phyloP scores from a whole-genome alignment of 2,888 invertebrate species.

The Proisotoma minuta region DNA sequence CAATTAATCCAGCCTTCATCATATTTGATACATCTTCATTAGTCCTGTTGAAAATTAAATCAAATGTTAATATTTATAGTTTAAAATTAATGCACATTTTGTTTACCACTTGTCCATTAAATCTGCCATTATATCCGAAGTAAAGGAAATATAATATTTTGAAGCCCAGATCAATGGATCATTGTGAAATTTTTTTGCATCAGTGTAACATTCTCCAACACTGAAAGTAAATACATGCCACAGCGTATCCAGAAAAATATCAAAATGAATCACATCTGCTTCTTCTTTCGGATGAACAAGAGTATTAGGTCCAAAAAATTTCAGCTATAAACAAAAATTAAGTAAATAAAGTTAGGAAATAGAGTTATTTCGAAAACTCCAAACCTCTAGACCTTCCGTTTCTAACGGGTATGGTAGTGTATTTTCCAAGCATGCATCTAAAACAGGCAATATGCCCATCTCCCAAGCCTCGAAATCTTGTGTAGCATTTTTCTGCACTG shows the following conservation, averaged over 20 bases:
- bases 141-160: not conserved
- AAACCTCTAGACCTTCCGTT: not conserved
- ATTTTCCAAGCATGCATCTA: not conserved
- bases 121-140: not conserved
- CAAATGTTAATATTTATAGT: not conserved
- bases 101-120: conserved; percentile 5
- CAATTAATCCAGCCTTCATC: not conserved
- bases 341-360: not conserved
- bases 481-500: not conserved
- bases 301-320: not conserved
- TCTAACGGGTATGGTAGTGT: not conserved
- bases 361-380: not conserved
- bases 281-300: not conserved
- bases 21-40: not conserved
- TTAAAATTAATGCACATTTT: not conserved
- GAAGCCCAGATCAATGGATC: not conserved
- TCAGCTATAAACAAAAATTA: too few relatives aligned
- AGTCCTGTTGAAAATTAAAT: not conserved
- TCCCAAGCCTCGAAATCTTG: too few relatives aligned
- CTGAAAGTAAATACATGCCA: conserved; percentile 5
- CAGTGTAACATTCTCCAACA: not conserved
- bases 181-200: not conserved
- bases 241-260: not conserved
- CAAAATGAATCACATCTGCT: not conserved
- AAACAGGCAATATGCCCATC: not conserved